Evolutionary conservation across 2,797 vertebrate genomes (phyloP).

Genomic region (Pelobates cultripes): DNA sequence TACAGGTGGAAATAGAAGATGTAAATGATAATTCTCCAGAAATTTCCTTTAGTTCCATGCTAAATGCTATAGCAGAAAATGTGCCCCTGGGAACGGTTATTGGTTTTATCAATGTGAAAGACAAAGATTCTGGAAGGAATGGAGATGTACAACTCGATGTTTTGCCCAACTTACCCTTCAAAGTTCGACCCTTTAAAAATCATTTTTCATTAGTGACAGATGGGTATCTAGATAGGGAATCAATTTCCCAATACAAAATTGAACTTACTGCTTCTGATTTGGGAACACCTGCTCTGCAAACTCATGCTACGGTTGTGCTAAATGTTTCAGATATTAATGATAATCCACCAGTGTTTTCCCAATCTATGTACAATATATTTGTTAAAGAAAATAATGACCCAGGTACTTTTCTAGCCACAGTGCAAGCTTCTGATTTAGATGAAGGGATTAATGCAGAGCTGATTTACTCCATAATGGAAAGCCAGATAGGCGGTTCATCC

Average conservation of each 20-base stretch:
- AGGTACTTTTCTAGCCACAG: conserved; percentile 79
- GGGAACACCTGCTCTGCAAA: conserved; percentile 82
- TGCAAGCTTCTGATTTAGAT: conserved; percentile 88
- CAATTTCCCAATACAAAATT: conserved; percentile 79
- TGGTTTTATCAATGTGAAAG: conserved; percentile 85
- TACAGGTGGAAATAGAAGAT: conserved; percentile 88
- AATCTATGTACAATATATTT: conserved; percentile 87
- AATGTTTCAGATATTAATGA: conserved; percentile 94
- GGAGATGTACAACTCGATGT: conserved; percentile 82
- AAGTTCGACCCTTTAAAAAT: conserved; percentile 81
- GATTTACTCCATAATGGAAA: conserved; percentile 82
- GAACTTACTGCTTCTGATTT: conserved; percentile 82
- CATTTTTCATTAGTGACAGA: conserved; percentile 86
- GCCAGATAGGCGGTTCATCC: conserved; percentile 77
- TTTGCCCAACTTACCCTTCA: conserved; percentile 83
- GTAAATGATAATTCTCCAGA: conserved; percentile 91
- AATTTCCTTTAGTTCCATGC: conserved; percentile 83
- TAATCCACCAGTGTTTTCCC: conserved; percentile 87
- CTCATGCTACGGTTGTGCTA: conserved; percentile 79
- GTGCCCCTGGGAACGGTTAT: conserved; percentile 82
- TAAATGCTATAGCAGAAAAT: conserved; percentile 84
- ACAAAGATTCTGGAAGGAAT: conserved; percentile 86
- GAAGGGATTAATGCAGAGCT: conserved; percentile 83
- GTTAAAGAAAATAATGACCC: conserved; percentile 86
- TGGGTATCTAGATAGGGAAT: conserved; percentile 84